phyloP scores from a whole-genome alignment of 2,888 invertebrate species.

The Cephus runcator region DNA sequence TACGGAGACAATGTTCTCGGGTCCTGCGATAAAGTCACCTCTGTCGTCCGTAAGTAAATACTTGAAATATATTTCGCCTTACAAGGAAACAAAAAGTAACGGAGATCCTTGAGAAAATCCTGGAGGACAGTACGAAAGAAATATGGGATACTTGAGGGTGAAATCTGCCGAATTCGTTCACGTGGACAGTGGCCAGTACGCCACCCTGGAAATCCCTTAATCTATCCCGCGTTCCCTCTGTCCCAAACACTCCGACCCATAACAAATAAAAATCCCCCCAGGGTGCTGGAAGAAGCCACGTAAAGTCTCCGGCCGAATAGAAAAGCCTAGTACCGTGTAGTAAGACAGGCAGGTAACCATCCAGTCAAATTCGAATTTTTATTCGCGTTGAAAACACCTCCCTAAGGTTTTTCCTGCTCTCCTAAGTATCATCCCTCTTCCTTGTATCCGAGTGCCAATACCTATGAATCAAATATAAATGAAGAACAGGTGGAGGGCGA shows the following conservation, averaged over 20 bases:
- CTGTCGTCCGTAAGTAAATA: neutral
- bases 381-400: neutral
- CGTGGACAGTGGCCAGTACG: neutral
- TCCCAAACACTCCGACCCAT: neutral
- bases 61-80: neutral
- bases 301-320: neutral
- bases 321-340: neutral
- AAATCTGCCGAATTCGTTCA: neutral
- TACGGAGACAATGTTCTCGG: neutral
- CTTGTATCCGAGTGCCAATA: neutral
- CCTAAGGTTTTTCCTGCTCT: neutral
- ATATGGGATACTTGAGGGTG: neutral
- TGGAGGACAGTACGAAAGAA: neutral
- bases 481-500: neutral
- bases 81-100: neutral
- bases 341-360: neutral
- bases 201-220: neutral
- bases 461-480: neutral
- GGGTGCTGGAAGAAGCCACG: neutral
- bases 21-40: neutral
- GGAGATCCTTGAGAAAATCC: neutral
- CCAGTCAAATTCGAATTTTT: neutral
- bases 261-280: neutral
- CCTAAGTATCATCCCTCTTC: neutral
- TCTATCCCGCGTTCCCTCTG: neutral